A percentile compares a stretch with the other conserved stretches of the same genome.
phyloP scores from a whole-genome alignment of 1,140 invertebrate species.

The Sitophilus oryzae region DNA sequence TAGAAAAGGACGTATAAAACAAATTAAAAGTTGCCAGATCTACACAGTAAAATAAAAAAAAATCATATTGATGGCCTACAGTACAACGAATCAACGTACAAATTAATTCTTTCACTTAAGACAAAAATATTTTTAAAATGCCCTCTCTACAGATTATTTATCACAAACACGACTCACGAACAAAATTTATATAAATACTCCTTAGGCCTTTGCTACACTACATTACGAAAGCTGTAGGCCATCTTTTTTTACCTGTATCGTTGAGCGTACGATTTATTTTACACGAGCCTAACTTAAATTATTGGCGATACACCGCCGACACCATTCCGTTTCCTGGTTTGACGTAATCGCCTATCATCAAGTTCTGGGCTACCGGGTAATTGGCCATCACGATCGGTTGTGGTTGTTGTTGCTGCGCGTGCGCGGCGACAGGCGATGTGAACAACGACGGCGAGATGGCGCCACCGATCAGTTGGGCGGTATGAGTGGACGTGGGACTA shows the following conservation, averaged over 20 bases:
- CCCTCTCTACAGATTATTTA: too few species aligned
- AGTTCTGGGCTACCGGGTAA: slow-evolving; percentile 67
- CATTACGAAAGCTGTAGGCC: neutral
- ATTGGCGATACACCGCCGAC: slow-evolving; percentile 35
- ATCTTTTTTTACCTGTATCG: neutral
- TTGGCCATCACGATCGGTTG: slow-evolving; percentile 59
- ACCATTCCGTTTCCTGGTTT: slow-evolving; percentile 47
- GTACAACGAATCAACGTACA: too few species aligned
- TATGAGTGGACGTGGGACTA: slow-evolving; percentile 57
- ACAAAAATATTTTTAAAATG: too few species aligned
- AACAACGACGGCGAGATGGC: slow-evolving; percentile 66
- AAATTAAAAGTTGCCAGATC: too few species aligned
- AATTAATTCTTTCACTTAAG: too few species aligned
- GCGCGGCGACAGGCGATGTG: slow-evolving; percentile 37
- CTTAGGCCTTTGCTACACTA: neutral
- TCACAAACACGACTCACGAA: too few species aligned
- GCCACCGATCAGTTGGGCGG: slow-evolving; percentile 64
- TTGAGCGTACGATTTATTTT: neutral
- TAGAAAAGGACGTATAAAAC: too few species aligned
- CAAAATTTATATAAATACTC: too few species aligned
- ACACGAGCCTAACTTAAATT: slow-evolving; percentile 3
- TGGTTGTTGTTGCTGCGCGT: slow-evolving; percentile 46
- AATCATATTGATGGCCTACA: too few species aligned
- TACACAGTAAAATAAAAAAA: too few species aligned
- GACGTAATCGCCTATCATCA: slow-evolving; percentile 77